These are phyloP conservation scores for Smithornis capensis DNA, from an alignment of 2,113 vertebrate genomes.

Conservation along the genomic window DNA sequence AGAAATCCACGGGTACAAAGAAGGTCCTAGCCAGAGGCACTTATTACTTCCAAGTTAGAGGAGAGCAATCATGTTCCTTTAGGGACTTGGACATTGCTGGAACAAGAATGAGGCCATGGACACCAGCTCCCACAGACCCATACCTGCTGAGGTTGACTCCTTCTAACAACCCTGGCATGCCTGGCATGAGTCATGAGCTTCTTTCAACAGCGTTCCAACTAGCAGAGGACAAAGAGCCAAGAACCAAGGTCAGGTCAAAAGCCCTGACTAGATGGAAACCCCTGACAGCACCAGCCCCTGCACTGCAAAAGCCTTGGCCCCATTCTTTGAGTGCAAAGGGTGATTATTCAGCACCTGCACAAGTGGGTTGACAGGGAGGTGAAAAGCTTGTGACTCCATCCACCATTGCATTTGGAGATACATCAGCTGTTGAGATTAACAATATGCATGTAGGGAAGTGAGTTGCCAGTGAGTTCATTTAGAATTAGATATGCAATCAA, in stretches of 20 bases:
- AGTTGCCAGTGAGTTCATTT: neutral
- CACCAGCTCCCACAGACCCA: neutral
- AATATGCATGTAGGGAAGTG: neutral
- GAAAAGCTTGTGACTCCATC: neutral
- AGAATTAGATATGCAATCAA: neutral
- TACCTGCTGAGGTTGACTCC: rapidly evolving
- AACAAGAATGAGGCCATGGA: neutral
- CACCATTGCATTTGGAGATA: neutral
- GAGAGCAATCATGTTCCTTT: neutral
- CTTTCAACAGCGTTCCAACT: neutral
- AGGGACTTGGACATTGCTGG: rapidly evolving
- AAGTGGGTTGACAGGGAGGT: neutral
- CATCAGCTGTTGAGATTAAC: neutral
- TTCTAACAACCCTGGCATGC: neutral
- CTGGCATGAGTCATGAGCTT: neutral
- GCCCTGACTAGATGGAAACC: neutral
- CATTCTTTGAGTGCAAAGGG: neutral
- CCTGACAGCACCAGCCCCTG: neutral
- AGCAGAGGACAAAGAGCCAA: neutral
- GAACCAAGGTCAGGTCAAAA: neutral
- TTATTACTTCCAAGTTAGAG: neutral
- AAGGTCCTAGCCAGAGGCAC: neutral
- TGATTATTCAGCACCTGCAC: neutral
- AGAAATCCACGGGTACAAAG: neutral
- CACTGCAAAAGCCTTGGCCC: neutral